Base-by-base conservation (phyloP, 2,113 vertebrate genomes). In the Odocoileus hemionus region DNA sequence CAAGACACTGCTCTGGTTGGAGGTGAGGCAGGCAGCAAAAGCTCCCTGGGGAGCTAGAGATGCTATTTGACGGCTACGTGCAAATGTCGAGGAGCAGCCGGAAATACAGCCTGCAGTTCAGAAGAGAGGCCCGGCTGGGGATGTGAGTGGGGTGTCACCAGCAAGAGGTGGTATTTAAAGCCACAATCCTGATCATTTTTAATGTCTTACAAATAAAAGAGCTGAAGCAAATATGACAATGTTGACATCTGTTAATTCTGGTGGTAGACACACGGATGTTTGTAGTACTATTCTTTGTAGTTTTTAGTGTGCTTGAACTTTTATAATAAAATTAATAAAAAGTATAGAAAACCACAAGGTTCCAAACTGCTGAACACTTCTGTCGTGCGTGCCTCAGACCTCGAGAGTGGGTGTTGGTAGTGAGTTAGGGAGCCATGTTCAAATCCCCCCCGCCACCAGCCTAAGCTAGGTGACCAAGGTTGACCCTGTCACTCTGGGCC, bases 291-390 rank as follows among this genome's bases (percentile, higher is more conserved):
- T 60, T 87, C 87, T 91, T 92, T 97, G 89, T 89, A 86, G 61
- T 86, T 97, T 83, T 58, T 16, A 92, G 55, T 78, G 15, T 50
- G 76, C 86, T 96, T 96, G 92, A 96, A 80, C 36, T 87, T 89
- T 87, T 97, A 67, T 80, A 97, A 76, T 92, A 86, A 97, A 86
- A 57, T 74, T 74, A 92, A 74, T 91, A 83, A 96, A 93, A 8
- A 91, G 58, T 76, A 80, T 92, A 67, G 54, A 89, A 89, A 96
- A 54, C 45, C 33, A 30, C 30, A 58, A 80, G 33, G 8, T 80
- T 70, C 88, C 97, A 86, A 60, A 84, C 2, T 57, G 16, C 74
- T 47, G 23, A 47, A 47, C 55, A 33, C 47, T 47, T 88, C 76
- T 60, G 54, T 70, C 17, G 26, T 0, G 8, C 17, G 39, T 13